Percentiles rank a stretch among this genome's conserved stretches.
Conservation (phyloP, 1,140 invertebrate genomes). For the Formica exsecta region DNA sequence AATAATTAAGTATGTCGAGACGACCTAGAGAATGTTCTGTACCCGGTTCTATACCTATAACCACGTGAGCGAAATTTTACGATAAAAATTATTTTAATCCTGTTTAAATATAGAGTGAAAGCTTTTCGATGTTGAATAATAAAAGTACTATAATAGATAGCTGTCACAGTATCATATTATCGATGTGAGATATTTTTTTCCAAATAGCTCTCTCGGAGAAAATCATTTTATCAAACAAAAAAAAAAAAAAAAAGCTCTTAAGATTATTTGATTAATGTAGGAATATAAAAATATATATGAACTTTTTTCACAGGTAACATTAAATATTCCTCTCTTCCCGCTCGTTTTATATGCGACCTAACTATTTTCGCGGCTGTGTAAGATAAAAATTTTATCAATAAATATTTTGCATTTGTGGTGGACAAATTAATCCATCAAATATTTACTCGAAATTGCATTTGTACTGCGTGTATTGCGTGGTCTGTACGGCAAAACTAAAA, state of each 20-base stretch:
- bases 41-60: too few species aligned
- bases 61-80: not conserved
- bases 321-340: not conserved
- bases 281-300: not conserved
- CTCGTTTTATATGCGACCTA: not conserved
- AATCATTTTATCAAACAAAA: not conserved
- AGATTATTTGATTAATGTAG: slow-evolving; percentile 16
- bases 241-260: slow-evolving; percentile 5
- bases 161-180: slow-evolving; percentile 5
- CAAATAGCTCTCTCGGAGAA: not conserved
- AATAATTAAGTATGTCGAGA: slow-evolving; percentile 53
- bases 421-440: slow-evolving; percentile 54
- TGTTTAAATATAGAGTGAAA: slow-evolving; percentile 32
- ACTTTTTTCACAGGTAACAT: not conserved
- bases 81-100: slow-evolving; percentile 32
- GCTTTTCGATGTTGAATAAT: not conserved
- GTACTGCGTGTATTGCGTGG: not conserved
- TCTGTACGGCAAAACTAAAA: slow-evolving; percentile 25
- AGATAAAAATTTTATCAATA: slow-evolving; percentile 39
- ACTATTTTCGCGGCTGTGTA: slow-evolving; percentile 11
- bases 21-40: not conserved
- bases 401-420: slow-evolving; percentile 49
- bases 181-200: too few species aligned
- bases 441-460: slow-evolving; percentile 47
- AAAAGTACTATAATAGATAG: slow-evolving; percentile 5